Evolutionary conservation across 2,797 vertebrate genomes (phyloP).

Genomic region (Brachymystax lenok): DNA sequence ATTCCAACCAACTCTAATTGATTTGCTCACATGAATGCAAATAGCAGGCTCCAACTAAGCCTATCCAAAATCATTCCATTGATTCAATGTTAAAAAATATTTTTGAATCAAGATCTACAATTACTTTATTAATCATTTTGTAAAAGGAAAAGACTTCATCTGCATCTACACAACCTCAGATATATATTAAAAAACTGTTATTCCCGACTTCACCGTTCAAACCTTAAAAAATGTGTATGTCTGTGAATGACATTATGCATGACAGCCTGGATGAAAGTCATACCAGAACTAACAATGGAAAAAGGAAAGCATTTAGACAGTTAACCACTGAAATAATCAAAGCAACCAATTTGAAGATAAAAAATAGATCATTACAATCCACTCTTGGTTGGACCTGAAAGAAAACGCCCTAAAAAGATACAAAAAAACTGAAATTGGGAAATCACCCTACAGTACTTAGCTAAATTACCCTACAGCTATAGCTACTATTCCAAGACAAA

Average conservation of each 20-base stretch:
- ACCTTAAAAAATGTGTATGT: background rate
- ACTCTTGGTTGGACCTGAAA: background rate
- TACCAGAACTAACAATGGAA: background rate
- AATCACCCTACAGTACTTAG: constrained; percentile 15
- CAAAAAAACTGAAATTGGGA: background rate
- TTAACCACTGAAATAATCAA: background rate
- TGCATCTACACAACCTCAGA: constrained; percentile 17
- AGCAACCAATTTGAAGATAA: background rate
- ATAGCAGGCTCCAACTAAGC: constrained; percentile 53
- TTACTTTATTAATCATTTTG: constrained; percentile 44
- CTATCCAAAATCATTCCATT: constrained; percentile 54
- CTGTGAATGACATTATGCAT: background rate
- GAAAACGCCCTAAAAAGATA: background rate
- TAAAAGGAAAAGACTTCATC: constrained; percentile 28
- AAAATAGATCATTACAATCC: background rate
- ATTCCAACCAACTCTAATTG: constrained; percentile 62
- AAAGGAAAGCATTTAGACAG: background rate
- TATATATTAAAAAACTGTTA: background rate
- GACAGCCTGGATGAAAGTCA: background rate
- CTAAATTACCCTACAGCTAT: background rate
- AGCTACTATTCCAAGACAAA: constrained; percentile 10
- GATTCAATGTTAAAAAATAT: constrained; percentile 29
- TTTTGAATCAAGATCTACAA: constrained; percentile 62
- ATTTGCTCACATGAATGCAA: constrained; percentile 58
- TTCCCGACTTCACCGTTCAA: background rate